Evolutionary conservation across 2,113 vertebrate genomes (phyloP), one percentile per base, ranked within the genome.

Genomic region (Callopanchax toddi): DNA sequence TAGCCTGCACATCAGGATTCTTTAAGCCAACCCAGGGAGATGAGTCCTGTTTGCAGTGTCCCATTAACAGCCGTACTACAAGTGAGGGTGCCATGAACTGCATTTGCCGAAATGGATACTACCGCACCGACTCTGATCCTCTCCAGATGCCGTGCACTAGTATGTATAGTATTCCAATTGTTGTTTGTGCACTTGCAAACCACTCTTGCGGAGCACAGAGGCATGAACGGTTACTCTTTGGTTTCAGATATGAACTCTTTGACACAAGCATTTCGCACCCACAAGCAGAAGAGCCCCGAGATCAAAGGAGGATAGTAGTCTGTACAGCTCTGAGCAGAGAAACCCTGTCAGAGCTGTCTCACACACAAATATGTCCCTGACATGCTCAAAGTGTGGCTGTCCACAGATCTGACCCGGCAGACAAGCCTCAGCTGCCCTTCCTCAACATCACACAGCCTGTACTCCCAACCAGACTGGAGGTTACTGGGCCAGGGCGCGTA

Each of bases 61-160:
- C 97, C 4, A 96, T 97, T 83, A 98, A 98, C 90, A 99, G 97
- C 90, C 91, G 97, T 11, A 99, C 96, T 1, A 98, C 96, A 69
- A 97, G 93, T 0, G 95, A 97, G 49, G 97, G 97, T 5, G 96
- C 96, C 87, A 97, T 94, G 0, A 99, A 92, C 88, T 99, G 97
- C 0, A 93, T 99, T 26, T 99, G 97, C 87, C 92, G 97, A 2
- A 98, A 93, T 0, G 94, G 95, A 5, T 97, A 97, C 86, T 98
- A 98, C 81, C 93, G 97, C 61, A 95, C 96, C 0, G 96, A 97
- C 69, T 93, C 96, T 0, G 97, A 99, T 56, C 97, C 97, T 1
- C 63, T 96, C 7, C 93, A 96, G 89, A 99, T 99, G 97, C 97
- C 97, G 0, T 99, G 97, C 87, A 99, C 97, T 67, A 99, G 97